These are phyloP conservation scores for Cassiopea xamachana DNA, from an alignment of 30 jellyfish, hydroid and myxozoan species.

Conservation along the genomic window DNA sequence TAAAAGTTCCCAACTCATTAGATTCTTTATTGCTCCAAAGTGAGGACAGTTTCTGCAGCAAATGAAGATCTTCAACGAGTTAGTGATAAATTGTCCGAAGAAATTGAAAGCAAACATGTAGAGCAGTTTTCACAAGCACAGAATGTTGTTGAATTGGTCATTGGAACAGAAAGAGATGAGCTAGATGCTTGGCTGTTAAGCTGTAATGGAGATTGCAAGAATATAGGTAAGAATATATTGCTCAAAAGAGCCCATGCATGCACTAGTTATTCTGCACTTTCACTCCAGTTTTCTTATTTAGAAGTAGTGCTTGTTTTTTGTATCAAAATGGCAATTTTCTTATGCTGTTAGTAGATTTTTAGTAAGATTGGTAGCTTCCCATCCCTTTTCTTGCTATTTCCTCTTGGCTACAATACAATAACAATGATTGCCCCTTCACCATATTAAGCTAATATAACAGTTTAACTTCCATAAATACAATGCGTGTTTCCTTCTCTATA, in stretches of 20 bases:
- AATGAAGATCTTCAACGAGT: constrained; percentile 21
- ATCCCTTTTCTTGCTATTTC: no score
- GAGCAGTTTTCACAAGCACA: constrained; percentile 41
- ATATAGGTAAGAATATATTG: constrained; percentile 6
- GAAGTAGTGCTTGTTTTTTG: background rate
- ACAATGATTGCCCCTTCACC: no score
- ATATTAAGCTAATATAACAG: no score
- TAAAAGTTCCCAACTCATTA: background rate
- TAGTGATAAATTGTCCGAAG: constrained; percentile 2
- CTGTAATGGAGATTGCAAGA: constrained; percentile 21
- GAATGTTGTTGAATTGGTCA: constrained; percentile 48
- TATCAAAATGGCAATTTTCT: no score
- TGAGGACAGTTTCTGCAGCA: constrained; percentile 55
- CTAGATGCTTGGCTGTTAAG: constrained; percentile 48
- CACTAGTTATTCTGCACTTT: background rate
- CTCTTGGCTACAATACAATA: no score
- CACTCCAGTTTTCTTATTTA: background rate
- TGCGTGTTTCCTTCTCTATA: no score
- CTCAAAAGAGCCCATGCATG: background rate
- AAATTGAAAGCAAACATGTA: constrained; percentile 13
- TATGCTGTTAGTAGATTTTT: no score
- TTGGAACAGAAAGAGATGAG: constrained; percentile 52
- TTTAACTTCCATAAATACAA: no score
- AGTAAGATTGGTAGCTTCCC: no score
- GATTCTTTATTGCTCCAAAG: background rate